These are phyloP conservation scores for Dolomedes plantarius DNA, from an alignment of 2,888 invertebrate genomes.

Conservation along the genomic window DNA sequence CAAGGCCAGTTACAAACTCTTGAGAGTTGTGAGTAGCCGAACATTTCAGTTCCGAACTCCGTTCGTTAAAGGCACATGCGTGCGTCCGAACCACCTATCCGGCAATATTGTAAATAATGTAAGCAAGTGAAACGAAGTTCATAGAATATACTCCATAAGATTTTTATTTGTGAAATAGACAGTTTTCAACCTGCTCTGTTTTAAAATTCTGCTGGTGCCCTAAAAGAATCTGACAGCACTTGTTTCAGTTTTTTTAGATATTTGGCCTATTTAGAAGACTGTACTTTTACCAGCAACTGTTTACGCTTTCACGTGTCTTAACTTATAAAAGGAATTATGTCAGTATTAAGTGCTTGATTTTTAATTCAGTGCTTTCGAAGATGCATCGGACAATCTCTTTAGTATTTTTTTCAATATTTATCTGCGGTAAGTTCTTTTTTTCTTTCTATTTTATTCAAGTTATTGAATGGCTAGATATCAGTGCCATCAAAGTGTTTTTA, in stretches of 20 bases:
- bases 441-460: neutral
- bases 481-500: too few relatives aligned
- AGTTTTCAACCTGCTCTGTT: too few relatives aligned
- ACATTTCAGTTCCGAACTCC: constrained; percentile 12
- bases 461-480: too few relatives aligned
- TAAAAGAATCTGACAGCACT: too few relatives aligned
- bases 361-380: neutral
- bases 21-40: constrained; percentile 15
- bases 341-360: neutral
- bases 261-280: neutral
- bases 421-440: neutral
- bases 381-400: neutral
- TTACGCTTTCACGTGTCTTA: neutral
- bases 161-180: too few relatives aligned
- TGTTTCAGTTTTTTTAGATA: neutral
- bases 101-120: too few relatives aligned
- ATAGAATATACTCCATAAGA: too few relatives aligned
- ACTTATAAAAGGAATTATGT: neutral
- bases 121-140: too few relatives aligned
- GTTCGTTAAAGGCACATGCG: too few relatives aligned
- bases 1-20: constrained; percentile 51
- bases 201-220: too few relatives aligned
- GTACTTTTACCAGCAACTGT: neutral
- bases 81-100: too few relatives aligned
- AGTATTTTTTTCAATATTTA: neutral